Base-by-base conservation (phyloP, 2,888 invertebrate species). In the Ochlodes sylvanus region DNA sequence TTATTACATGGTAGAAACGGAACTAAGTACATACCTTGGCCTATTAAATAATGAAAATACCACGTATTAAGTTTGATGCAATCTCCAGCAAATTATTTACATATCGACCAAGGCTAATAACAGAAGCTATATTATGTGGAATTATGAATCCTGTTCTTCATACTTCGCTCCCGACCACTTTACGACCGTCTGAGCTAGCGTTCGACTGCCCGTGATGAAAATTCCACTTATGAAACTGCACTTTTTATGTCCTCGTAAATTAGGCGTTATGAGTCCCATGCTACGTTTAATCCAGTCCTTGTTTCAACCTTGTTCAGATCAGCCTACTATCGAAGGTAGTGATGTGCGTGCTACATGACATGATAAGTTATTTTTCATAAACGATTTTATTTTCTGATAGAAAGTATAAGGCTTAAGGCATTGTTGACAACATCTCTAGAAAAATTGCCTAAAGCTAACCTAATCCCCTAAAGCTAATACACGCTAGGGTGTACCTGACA, bases 191-290 rank as follows among this genome's bases (percentile, higher is more conserved):
- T 70, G 73, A 71, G 70, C 74, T 72, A 69, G 77, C 76, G 73
- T 67, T 74, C 71, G 78, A 75, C 77, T 76, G 77, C 77, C 79
- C 76, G 76, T 80, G 81, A 84, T 84, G 80, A 83, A 85, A 85
- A 85, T 83, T 81, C 82, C 79, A 80, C 84, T 86, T 88, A 85
- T 85, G 85, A 87, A 84, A 85, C 81, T 85, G 81, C 84, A 82
- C 79, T 85, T 79, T 86, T 88, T 85, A 86, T 83, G 79, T 75
- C 81, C 80, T 87, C 87, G 79, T 90, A 88, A 90, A 87, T 88
- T 82, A 79, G 75, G 75, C 70, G 78, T 87, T 87, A 87, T 85
- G 86, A 85, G 89, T 87, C 85, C 87, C 87, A 83, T 81, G 88
- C 85, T 86, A 85, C 83, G 77, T 78, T 82, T 83, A 81, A 84